Percentiles rank a stretch among this genome's conserved stretches.
Conservation (phyloP, 2,888 invertebrate genomes). For the Pterobdella sp. region DNA sequence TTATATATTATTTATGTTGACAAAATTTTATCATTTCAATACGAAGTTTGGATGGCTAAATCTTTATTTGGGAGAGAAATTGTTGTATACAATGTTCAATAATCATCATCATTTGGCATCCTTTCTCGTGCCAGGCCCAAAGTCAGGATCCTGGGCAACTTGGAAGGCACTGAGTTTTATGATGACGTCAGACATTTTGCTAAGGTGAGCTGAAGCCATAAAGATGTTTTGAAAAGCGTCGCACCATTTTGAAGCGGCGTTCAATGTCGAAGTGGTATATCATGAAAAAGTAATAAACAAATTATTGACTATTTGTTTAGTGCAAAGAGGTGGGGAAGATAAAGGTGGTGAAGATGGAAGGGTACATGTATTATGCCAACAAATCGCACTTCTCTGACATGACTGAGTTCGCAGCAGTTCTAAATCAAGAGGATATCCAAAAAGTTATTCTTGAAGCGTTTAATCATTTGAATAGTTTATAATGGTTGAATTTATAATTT, state of each 20-base stretch:
- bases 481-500: too few relatives aligned
- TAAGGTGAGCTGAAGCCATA: slow-evolving; percentile 26
- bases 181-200: slow-evolving; percentile 25
- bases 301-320: too few relatives aligned
- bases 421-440: not conserved
- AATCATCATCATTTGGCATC: too few relatives aligned
- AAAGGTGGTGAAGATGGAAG: slow-evolving; percentile 54
- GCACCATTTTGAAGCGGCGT: too few relatives aligned
- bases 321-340: slow-evolving; percentile 48
- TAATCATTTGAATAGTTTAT: too few relatives aligned
- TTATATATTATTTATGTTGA: slow-evolving; percentile 9
- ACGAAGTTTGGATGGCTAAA: too few relatives aligned
- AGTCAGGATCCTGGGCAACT: slow-evolving; percentile 19
- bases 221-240: too few relatives aligned
- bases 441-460: too few relatives aligned
- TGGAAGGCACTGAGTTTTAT: slow-evolving; percentile 30
- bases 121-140: slow-evolving; percentile 30
- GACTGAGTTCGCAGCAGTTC: slow-evolving; percentile 41
- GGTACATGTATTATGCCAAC: slow-evolving; percentile 54
- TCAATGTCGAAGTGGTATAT: too few relatives aligned
- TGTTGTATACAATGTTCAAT: too few relatives aligned
- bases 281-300: too few relatives aligned
- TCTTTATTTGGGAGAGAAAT: too few relatives aligned
- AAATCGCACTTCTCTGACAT: slow-evolving; percentile 49
- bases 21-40: not conserved